Base-by-base conservation (phyloP, 2,113 vertebrate genomes). In the Halcyon senegalensis region DNA sequence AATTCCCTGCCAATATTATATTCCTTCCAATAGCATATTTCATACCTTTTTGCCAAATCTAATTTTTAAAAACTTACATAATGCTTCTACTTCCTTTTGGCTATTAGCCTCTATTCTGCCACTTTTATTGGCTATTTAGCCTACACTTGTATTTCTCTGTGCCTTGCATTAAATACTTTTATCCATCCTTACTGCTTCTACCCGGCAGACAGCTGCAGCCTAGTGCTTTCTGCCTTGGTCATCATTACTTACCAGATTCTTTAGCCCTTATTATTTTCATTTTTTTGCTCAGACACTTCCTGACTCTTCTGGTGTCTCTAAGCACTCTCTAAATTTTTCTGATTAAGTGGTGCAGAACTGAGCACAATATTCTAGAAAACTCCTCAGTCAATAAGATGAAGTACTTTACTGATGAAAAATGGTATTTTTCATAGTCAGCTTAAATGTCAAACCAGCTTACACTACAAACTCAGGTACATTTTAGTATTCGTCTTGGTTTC, bases 61-160 rank as follows among this genome's bases (percentile, higher is more conserved):
- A 7, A 84, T 89, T 91, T 95, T 94, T 95, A 16, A 95, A 87
- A 64, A 75, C 69, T 91, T 94, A 68, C 13, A 84, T 82, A 96
- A 96, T 48, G 30, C 62, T 89, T 87, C 73, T 39, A 48, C 53
- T 83, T 85, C 24, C 62, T 85, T 79, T 53, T 48, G 12, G 21
- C 64, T 51, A 78, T 43, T 56, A 81, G 60, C 23, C 23, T 78
- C 68, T 53, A 11, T 64, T 78, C 79, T 80, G 64, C n/a, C 43
- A 33, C 41, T 88, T 79, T 39, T 37, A 67, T 11, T 64, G 63
- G 75, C 46, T 86, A 31, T 53, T 88, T 88, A 94, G 59, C 24
- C 72, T 55, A 55, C 35, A 51, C 35, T 91, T 37, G 35, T 31
- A 10, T 13, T 78, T 25, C 18, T 72, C 69, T 73, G 17, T 69